phyloP scores from a whole-genome alignment of 64 coral and sea anemone species.

The Astreopora myriophthalma region DNA sequence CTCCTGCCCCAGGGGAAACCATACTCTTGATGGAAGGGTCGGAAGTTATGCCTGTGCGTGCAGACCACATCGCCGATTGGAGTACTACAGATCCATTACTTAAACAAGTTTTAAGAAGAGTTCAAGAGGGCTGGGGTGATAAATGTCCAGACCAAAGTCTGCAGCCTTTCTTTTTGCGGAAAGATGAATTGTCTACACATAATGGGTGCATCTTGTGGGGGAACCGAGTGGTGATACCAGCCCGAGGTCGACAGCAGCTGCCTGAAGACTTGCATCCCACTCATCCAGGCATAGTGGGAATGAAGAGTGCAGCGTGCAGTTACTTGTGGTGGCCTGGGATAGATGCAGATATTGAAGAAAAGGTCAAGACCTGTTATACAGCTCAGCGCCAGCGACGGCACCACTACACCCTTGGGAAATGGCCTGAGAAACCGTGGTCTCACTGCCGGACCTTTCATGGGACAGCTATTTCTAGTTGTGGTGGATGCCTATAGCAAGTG shows the following conservation, averaged over 20 bases:
- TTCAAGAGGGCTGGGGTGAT: constrained; percentile 3
- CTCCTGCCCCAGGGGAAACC: background rate
- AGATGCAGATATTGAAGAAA: background rate
- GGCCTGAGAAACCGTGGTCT: background rate
- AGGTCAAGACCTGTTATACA: background rate
- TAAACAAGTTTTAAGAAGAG: background rate
- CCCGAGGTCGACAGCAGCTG: background rate
- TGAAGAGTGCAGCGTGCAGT: too few species aligned
- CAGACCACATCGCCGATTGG: background rate
- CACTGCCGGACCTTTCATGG: constrained; percentile 36
- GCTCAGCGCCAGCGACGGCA: background rate
- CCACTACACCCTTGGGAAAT: constrained; percentile 51
- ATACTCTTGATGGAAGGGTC: background rate
- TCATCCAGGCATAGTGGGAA: too few species aligned
- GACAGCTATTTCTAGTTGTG: constrained; percentile 42
- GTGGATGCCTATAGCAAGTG: constrained; percentile 41
- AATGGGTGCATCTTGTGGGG: constrained; percentile 13
- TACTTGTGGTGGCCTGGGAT: too few species aligned
- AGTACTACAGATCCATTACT: background rate
- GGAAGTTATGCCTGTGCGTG: background rate
- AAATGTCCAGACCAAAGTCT: background rate
- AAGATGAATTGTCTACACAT: background rate
- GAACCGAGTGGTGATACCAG: background rate
- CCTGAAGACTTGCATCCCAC: background rate
- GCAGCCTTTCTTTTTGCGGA: background rate